Base-by-base conservation (phyloP, 2,113 vertebrate species). In the Pituophis catenifer region DNA sequence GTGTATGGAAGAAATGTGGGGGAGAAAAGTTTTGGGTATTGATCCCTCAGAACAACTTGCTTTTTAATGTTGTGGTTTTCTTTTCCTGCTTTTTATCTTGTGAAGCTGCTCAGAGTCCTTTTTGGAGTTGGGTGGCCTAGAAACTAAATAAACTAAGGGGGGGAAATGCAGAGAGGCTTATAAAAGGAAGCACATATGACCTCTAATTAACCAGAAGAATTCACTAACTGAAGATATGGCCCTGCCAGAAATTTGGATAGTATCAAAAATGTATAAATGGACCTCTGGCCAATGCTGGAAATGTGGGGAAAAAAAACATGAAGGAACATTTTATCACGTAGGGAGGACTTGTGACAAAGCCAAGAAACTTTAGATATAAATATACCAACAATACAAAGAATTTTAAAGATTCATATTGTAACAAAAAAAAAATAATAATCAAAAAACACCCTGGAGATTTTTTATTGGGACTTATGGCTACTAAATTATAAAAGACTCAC, bases 11-110 rank as follows among this genome's bases (percentile, higher is more conserved):
- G n/a, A 15, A 1, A 17, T 75, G 65, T 0, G 21, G 6, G 19
- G 29, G 26, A 2, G 0, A 15, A 5, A 29, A 13, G 0, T 29
- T 11, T n/a, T 70, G n/a, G 29, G 5, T n/a, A n/a, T 1, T 17
- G 6, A 33, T 17, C n/a, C 65, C 65, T 75, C 65, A 75, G 65
- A 75, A 33, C 65, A 33, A 75, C 29, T 70, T 70, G 65, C 29
- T n/a, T 70, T 65, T 70, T 70, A 70, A 70, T n/a, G 12, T 70
- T 65, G 62, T n/a, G 62, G 58, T 59, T 62, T 70, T 26, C 8
- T 11, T 62, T 65, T 70, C 65, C 65, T 70, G 29, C 2, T 33
- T 75, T 75, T 75, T 15, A 70, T 33, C 29, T 33, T 75, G 65
- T 75, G 65, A 75, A 75, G 65, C n/a, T 33, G 65, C 5, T 75